Conservation (phyloP, 2,888 invertebrate species). For the Eupithecia subfuscata region DNA sequence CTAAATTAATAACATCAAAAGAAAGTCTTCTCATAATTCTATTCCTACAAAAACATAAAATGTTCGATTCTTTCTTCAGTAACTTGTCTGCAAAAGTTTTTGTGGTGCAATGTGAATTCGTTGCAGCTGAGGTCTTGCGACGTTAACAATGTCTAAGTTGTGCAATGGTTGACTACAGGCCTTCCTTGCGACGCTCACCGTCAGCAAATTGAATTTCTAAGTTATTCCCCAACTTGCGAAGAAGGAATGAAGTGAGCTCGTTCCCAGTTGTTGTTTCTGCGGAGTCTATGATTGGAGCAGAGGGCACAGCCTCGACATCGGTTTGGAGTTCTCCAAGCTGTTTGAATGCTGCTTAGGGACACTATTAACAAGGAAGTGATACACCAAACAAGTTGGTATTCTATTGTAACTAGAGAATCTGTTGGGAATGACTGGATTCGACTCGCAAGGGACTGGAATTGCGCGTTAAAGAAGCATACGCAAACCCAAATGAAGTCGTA, state of each 20-base stretch:
- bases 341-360: constrained; percentile 25
- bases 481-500: background rate
- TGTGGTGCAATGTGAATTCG: constrained; percentile 45
- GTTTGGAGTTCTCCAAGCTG: constrained; percentile 49
- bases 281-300: constrained; percentile 62
- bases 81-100: constrained; percentile 46
- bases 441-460: background rate
- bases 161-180: constrained; percentile 51
- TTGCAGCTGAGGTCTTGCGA: constrained; percentile 50
- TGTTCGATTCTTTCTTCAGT: background rate
- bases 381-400: background rate
- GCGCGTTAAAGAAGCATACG: background rate
- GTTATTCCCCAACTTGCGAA: constrained; percentile 74
- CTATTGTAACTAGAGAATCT: background rate
- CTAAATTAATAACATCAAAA: background rate
- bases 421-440: background rate
- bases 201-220: constrained; percentile 78
- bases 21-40: background rate
- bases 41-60: background rate
- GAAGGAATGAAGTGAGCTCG: constrained; percentile 75
- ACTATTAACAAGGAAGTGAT: constrained; percentile 9
- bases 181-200: constrained; percentile 60
- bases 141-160: constrained; percentile 62
- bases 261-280: constrained; percentile 70
- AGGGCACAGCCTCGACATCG: constrained; percentile 53